Base-by-base conservation (phyloP, 1,140 invertebrate species). In the Camponotus floridanus region DNA sequence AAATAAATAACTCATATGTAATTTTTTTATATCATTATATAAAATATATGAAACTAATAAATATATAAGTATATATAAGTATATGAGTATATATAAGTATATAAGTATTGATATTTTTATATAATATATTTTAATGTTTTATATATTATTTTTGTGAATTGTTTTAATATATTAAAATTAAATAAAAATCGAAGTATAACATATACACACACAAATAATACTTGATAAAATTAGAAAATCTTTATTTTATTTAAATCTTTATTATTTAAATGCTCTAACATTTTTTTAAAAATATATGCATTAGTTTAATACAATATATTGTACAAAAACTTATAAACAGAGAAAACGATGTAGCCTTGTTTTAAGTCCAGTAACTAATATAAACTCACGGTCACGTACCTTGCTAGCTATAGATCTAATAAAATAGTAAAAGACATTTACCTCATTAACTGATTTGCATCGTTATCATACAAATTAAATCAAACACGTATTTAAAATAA, bases 361-460 rank as follows among this genome's bases (percentile, higher is more conserved):
- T 51, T 68, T 21, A 42, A 61, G 51, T 78, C n/a, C 62, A 18
- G 67, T 76, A 42, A 76, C 36, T 76, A 64, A 67, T 45, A 59
- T 33, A 73, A 45, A 81, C 26, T 45, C 79, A 83, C 39, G 55
- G 48, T 59, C 48, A 57, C 26, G 33, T 73, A 62, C 39, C 68
- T n/a, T 15, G 9, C 36, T 39, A 71, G 15, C 68, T 83, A 83
- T 83, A 83, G 68, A 74, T 62, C 68, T 8, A 39, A 61, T 73
- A 4, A 83, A 74, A 74, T 83, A 62, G 9, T 73, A 61, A 83
- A 36, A 68, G 39, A 36, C 68, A 18, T 59, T 81, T 45, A 73
- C 5, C 68, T 83, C 55, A 31, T 83, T 83, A 71, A 59, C 65
- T 71, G 61, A 73, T 74, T 73, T 39, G 33, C 33, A 18, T 59